These are phyloP conservation scores for Numenius arquata DNA, from an alignment of 2,113 vertebrate genomes.

Conservation along the genomic window DNA sequence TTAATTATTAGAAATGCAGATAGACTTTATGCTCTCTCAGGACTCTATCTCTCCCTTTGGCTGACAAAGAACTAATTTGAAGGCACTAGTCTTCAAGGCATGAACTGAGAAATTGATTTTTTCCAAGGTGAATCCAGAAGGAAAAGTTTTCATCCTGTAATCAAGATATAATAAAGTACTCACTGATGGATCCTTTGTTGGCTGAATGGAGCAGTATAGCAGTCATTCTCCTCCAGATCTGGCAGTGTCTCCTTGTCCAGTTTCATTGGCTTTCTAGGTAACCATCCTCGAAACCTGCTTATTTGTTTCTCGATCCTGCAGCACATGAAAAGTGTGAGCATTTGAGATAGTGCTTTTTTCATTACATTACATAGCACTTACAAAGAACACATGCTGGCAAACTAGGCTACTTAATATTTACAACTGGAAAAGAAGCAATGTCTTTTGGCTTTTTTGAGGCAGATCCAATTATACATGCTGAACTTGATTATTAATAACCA, in stretches of 20 bases:
- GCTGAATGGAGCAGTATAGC: constrained; percentile 95
- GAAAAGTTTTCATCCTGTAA: background rate
- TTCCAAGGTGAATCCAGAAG: background rate
- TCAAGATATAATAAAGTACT: constrained; percentile 62
- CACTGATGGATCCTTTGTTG: constrained; percentile 94
- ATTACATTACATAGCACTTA: background rate
- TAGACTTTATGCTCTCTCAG: background rate
- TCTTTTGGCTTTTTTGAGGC: background rate
- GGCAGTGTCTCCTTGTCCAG: constrained; percentile 89
- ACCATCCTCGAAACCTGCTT: constrained; percentile 92
- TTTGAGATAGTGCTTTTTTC: constrained; percentile 10
- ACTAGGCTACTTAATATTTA: background rate
- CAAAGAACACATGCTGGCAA: background rate
- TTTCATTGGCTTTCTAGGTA: constrained; percentile 93
- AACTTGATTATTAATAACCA: background rate
- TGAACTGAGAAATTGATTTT: background rate
- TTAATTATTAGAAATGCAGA: background rate
- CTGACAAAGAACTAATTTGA: background rate
- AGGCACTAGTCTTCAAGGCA: background rate
- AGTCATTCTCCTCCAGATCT: constrained; percentile 94
- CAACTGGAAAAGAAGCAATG: background rate
- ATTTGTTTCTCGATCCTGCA: constrained; percentile 93
- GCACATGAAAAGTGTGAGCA: constrained; percentile 63
- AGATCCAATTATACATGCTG: background rate
- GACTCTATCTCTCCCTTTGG: background rate